These are phyloP conservation scores for Streblospio benedicti DNA, from an alignment of 1,140 invertebrate species.

Conservation along the genomic window DNA sequence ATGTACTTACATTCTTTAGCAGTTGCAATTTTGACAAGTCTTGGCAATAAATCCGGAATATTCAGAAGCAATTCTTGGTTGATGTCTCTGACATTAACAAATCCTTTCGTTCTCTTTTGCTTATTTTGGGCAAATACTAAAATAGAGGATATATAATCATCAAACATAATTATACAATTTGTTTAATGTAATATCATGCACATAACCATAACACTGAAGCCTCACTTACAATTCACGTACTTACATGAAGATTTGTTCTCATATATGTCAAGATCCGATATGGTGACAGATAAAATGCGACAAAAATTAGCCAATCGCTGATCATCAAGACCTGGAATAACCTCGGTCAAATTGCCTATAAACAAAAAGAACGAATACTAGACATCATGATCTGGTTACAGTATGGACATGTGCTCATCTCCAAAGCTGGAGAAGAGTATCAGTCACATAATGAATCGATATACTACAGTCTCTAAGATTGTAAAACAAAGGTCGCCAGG, in stretches of 20 bases:
- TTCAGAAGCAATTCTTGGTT: slow-evolving; percentile 42
- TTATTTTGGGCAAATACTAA: slow-evolving; percentile 44
- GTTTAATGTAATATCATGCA: neutral
- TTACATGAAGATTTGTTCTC: slow-evolving; percentile 46
- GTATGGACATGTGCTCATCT: too few species aligned
- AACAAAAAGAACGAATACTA: neutral
- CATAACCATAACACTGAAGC: neutral
- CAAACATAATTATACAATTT: slow-evolving; percentile 2
- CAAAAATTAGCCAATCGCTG: slow-evolving; percentile 43
- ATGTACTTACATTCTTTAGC: slow-evolving; percentile 39
- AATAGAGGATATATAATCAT: too few species aligned
- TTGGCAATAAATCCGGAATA: slow-evolving; percentile 39
- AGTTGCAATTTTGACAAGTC: slow-evolving; percentile 39
- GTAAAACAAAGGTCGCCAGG: too few species aligned
- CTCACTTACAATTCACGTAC: slow-evolving; percentile 13
- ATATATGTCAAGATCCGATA: slow-evolving; percentile 45
- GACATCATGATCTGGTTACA: too few species aligned
- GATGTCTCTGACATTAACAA: slow-evolving; percentile 43
- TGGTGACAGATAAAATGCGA: slow-evolving; percentile 43
- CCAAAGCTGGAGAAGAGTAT: too few species aligned
- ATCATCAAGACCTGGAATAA: slow-evolving; percentile 37
- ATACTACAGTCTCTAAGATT: too few species aligned
- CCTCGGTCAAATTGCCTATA: slow-evolving; percentile 36
- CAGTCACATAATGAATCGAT: too few species aligned
- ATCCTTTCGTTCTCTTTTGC: slow-evolving; percentile 42